Base-by-base conservation (phyloP, 1,140 invertebrate genomes). In the Achroia grisella region DNA sequence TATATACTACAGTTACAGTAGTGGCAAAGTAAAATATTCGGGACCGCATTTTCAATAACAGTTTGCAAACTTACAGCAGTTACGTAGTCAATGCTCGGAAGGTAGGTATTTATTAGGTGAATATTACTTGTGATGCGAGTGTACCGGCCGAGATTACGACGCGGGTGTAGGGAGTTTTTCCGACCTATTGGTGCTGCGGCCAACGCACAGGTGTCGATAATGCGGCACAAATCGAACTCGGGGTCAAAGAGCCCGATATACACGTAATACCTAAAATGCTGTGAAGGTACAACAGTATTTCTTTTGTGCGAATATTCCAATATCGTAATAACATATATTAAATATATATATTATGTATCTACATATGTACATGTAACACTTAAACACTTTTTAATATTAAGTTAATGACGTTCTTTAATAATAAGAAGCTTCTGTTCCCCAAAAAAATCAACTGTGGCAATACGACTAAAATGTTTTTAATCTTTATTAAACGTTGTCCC, bases 51-150 rank as follows among this genome's bases (percentile, higher is more conserved):
- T 75, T 66, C 70, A 74, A 73, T 70, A 78, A 70, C 62, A 71
- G 62, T 68, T 72, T 60, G 56, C 50, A 43, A 71, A 75, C 50
- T 70, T 71, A 69, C 58, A 61, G 70, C 60, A 62, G 55, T 62
- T 61, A 61, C 56, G 52, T 52, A 57, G 64, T 62, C 53, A 70
- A 68, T 62, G 65, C 61, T 61, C 48, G 64, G 58, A 66, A 64
- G 59, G 65, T 56, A 75, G 70, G 70, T 77, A 78, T 75, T 73
- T 79, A 80, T 75, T 79, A 64, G 67, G 69, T 62, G 73, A 80
- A 80, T 76, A 80, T 73, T 68, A 62, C 58, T n/a, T 53, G 52
- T 53, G 63, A 71, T 69, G 62, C 56, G 66, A 73, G 54, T 67
- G 70, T 60, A 67, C 56, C 51, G 47, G 44, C 51, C 55, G 66